Percentiles rank a stretch among this genome's conserved stretches.
Conservation (phyloP, 2,113 vertebrate species). For the Cryptoleucopteryx plumbea region DNA sequence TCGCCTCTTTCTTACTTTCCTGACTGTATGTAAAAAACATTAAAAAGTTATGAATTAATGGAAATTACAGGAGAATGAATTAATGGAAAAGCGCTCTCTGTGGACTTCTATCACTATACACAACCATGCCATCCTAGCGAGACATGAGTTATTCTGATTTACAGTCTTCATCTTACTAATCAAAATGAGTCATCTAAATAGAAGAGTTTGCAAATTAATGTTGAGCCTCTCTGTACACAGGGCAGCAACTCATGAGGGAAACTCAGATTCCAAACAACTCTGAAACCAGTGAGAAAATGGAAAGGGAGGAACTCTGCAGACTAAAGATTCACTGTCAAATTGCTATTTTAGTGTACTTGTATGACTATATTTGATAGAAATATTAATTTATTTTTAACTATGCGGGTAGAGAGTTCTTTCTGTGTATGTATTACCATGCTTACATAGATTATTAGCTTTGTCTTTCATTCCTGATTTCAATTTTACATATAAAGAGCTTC, state of each 20-base stretch:
- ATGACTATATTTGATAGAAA: neutral
- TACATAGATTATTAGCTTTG: neutral
- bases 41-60: neutral
- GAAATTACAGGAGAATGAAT: neutral
- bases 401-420: neutral
- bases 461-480: neutral
- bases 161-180: neutral
- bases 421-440: neutral
- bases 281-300: neutral
- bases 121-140: neutral
- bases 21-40: neutral
- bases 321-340: neutral
- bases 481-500: neutral
- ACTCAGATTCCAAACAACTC: neutral
- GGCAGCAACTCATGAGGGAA: neutral
- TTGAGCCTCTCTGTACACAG: neutral
- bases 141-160: neutral
- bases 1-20: neutral
- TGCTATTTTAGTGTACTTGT: neutral
- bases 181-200: neutral
- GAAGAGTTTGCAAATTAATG: neutral
- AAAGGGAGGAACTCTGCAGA: neutral
- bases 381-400: neutral
- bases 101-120: neutral
- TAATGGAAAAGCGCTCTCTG: neutral